Percentiles rank a stretch among this genome's conserved stretches.
Conservation (phyloP, 2,797 vertebrate genomes). For the Rhabdomys pumilio region DNA sequence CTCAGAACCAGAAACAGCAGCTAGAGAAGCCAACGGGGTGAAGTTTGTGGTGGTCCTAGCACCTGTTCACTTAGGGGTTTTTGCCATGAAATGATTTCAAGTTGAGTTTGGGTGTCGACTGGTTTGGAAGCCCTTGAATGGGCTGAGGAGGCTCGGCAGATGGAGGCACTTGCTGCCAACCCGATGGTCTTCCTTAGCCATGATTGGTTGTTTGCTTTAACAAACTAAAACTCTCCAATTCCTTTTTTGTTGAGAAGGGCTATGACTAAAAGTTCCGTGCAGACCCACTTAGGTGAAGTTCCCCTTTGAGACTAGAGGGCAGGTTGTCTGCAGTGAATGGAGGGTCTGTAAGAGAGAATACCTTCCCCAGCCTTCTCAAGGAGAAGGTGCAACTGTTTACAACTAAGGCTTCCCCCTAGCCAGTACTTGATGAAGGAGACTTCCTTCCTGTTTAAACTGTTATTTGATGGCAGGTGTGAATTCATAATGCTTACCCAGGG, state of each 20-base stretch:
- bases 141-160: not conserved
- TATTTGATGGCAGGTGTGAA: not conserved
- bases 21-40: too few species aligned
- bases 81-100: not conserved
- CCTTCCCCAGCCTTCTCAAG: not conserved
- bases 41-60: not conserved
- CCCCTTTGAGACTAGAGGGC: slow-evolving; percentile 9
- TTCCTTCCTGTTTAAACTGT: not conserved
- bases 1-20: not conserved
- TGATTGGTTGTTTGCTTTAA: slow-evolving; percentile 5
- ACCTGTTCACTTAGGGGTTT: not conserved
- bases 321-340: not conserved
- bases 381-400: not conserved
- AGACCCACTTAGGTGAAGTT: not conserved
- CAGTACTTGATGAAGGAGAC: not conserved
- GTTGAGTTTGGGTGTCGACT: not conserved
- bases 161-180: not conserved
- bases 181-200: not conserved
- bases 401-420: not conserved
- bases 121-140: not conserved
- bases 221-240: not conserved
- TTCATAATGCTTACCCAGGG: not conserved
- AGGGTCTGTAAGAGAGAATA: not conserved
- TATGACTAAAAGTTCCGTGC: slow-evolving; percentile 5
- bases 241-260: slow-evolving; percentile 10